Conservation (phyloP, 2,113 vertebrate genomes). For the Alethe diademata region DNA sequence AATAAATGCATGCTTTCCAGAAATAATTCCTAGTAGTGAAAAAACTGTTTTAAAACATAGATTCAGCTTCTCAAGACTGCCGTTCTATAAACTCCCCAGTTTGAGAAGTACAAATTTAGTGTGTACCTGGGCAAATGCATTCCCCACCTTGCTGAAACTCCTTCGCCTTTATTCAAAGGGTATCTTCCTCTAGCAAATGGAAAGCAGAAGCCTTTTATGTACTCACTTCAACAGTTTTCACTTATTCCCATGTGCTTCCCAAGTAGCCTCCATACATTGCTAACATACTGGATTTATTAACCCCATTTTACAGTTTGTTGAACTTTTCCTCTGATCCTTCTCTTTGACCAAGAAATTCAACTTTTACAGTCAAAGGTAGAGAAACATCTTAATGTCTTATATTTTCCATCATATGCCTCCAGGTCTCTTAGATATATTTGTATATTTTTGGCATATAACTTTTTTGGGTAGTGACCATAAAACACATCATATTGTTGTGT, state of each 20-base stretch:
- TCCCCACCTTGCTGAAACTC: not conserved
- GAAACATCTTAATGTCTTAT: not conserved
- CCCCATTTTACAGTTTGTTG: not conserved
- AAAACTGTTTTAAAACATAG: not conserved
- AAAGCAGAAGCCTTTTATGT: not conserved
- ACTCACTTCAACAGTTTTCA: not conserved
- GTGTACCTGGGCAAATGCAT: not conserved
- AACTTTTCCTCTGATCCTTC: not conserved
- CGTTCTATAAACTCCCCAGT: not conserved
- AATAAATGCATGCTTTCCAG: not conserved
- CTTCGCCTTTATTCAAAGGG: not conserved
- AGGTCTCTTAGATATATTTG: not conserved
- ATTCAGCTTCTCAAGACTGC: not conserved
- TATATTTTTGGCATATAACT: not conserved
- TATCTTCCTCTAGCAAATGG: not conserved
- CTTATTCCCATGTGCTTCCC: not conserved
- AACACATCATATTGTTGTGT: not conserved
- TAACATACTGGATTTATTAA: not conserved
- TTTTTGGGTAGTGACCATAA: not conserved
- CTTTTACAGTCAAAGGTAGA: not conserved
- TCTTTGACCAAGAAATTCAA: not conserved
- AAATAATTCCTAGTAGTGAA: not conserved
- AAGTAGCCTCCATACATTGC: not conserved
- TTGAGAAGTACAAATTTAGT: not conserved
- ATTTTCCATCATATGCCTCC: not conserved